phyloP scores from a whole-genome alignment of 2,797 vertebrate species.

The Nyctibius grandis region DNA sequence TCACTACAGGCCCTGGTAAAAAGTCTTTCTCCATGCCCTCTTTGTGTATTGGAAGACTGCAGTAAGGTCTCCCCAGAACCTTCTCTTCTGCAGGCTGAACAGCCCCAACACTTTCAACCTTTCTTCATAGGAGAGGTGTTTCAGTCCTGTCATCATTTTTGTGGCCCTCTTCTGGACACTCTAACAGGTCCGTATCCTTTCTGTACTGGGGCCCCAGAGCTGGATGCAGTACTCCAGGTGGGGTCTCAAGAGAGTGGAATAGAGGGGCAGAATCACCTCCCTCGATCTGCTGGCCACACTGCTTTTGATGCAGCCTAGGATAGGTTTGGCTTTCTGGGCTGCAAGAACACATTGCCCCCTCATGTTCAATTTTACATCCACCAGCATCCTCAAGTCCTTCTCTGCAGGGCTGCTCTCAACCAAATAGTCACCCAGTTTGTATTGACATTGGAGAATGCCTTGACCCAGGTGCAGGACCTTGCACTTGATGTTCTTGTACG shows the following conservation, averaged over 20 bases:
- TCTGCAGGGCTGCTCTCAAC: background rate
- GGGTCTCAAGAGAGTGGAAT: too few relatives aligned
- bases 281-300: background rate
- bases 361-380: background rate
- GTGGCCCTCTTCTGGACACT: background rate
- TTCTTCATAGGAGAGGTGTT: background rate
- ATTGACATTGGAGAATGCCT: background rate
- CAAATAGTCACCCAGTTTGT: background rate
- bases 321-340: background rate
- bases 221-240: background rate
- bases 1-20: background rate
- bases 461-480: background rate
- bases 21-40: background rate
- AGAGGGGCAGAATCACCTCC: background rate
- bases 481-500: background rate
- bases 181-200: background rate
- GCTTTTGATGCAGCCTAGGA: background rate
- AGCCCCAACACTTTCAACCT: background rate
- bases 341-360: background rate
- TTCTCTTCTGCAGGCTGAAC: background rate
- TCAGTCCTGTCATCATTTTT: background rate
- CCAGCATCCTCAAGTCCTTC: background rate
- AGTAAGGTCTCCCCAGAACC: background rate
- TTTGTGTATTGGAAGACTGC: background rate
- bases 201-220: background rate